phyloP scores from a whole-genome alignment of 2,113 vertebrate species.

The Apus apus region DNA sequence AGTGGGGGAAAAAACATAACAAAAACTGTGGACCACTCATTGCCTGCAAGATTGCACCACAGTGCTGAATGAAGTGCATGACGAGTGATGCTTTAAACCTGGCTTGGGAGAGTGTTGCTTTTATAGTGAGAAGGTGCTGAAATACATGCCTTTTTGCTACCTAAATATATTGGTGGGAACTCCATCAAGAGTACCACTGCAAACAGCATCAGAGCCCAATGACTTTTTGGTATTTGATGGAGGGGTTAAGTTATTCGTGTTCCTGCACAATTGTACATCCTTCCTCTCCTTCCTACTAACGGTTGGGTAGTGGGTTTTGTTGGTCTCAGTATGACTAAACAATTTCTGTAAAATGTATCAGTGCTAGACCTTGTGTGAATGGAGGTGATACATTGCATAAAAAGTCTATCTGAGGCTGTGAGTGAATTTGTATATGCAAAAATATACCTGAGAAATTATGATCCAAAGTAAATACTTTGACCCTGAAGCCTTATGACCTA shows the following conservation, averaged over 20 bases:
- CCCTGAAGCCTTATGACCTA: not conserved
- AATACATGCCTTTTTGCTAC: not conserved
- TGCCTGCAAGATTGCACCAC: not conserved
- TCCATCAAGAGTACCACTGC: not conserved
- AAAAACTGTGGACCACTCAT: not conserved
- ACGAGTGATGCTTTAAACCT: not conserved
- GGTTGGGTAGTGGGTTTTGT: not conserved
- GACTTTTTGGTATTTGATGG: accelerated
- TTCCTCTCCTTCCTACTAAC: not conserved
- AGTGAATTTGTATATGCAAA: not conserved
- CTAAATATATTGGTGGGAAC: not conserved
- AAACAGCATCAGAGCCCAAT: not conserved
- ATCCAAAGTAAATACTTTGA: not conserved
- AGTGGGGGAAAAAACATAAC: not conserved
- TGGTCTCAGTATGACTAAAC: not conserved
- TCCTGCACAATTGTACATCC: not conserved
- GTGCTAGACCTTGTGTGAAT: not conserved
- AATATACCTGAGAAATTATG: not conserved
- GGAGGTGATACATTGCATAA: not conserved
- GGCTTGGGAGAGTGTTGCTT: not conserved
- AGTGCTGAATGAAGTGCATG: not conserved
- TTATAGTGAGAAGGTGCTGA: not conserved
- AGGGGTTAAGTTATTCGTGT: not conserved
- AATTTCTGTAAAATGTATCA: not conserved
- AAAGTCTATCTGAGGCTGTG: not conserved